phyloP scores from a whole-genome alignment of 2,888 invertebrate species.

The Deilephila elpenor region DNA sequence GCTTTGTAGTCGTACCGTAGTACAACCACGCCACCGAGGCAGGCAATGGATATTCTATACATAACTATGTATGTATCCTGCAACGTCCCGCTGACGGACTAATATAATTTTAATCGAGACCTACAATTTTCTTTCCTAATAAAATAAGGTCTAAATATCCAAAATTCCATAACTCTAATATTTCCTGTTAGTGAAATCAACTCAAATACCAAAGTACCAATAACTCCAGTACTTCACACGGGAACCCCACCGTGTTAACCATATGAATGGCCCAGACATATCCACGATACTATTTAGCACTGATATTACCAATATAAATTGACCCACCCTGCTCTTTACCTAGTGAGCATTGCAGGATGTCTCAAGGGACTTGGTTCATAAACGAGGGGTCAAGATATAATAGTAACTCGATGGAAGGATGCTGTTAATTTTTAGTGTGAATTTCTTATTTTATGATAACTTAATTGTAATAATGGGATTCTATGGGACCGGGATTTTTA shows the following conservation, averaged over 20 bases:
- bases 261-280: slow-evolving; percentile 70
- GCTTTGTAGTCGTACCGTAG: no score
- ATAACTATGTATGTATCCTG: no score
- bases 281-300: slow-evolving; percentile 64
- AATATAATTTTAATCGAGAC: no score
- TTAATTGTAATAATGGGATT: slow-evolving; percentile 52
- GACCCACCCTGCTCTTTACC: not conserved
- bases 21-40: no score
- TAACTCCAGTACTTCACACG: slow-evolving; percentile 65
- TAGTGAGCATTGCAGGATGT: no score
- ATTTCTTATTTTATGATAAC: slow-evolving; percentile 45
- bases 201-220: slow-evolving; percentile 40
- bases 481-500: slow-evolving; percentile 25
- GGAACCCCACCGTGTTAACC: slow-evolving; percentile 73
- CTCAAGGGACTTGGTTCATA: not conserved
- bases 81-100: no score
- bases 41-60: no score
- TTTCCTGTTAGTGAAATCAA: not conserved
- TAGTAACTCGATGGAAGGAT: slow-evolving; percentile 42
- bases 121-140: no score
- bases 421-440: slow-evolving; percentile 54
- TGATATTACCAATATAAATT: slow-evolving; percentile 41
- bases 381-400: not conserved
- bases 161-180: no score
- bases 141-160: no score